Percentiles rank a stretch among this genome's conserved stretches.
Evolutionary conservation across 2,888 invertebrate species (phyloP).

Genomic region (Tipula unca): DNA sequence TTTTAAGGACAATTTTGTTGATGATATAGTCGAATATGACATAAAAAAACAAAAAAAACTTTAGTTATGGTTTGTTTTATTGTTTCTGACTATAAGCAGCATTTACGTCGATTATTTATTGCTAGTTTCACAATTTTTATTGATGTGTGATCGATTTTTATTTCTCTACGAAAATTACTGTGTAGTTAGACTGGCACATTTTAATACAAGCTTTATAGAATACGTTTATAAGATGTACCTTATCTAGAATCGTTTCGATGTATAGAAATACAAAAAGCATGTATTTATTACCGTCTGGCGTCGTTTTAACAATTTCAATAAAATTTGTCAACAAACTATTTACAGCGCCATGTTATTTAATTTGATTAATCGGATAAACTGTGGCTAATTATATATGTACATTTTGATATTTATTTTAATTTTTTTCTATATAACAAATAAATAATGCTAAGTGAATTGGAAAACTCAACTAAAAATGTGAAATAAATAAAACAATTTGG

Average conservation of each 20-base stretch:
- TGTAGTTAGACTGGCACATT: background rate
- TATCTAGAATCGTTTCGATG: background rate
- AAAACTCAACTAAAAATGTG: slow-evolving; percentile 1
- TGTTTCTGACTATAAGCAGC: background rate
- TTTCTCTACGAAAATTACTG: too few species aligned
- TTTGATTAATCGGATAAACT: background rate
- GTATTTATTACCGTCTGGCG: background rate
- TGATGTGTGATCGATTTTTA: background rate
- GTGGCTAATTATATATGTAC: background rate
- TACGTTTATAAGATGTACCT: too few species aligned
- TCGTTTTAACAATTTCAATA: background rate
- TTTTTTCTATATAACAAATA: background rate
- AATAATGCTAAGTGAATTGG: background rate
- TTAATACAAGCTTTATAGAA: background rate
- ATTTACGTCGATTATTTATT: background rate
- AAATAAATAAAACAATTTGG: background rate
- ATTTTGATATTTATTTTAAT: background rate
- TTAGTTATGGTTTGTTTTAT: background rate
- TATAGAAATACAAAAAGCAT: too few species aligned
- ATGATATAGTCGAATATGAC: background rate
- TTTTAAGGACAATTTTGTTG: background rate
- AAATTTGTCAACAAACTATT: background rate
- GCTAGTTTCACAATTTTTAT: background rate
- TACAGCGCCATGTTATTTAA: background rate
- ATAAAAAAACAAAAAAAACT: background rate